Percentiles rank a stretch among this genome's conserved stretches.
phyloP scores from a whole-genome alignment of 2,797 vertebrate species.

The Simalia tracyae region DNA sequence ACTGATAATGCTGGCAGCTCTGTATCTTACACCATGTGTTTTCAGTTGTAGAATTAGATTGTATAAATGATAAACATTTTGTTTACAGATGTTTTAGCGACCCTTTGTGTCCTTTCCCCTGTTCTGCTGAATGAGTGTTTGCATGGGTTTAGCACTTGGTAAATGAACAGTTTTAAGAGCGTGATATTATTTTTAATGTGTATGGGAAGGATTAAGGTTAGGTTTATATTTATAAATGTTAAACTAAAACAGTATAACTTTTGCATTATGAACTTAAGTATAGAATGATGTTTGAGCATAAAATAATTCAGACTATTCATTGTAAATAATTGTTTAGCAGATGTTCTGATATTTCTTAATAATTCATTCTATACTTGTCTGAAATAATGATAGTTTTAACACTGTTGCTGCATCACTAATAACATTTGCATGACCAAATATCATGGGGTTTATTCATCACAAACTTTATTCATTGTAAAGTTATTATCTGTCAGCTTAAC shows the following conservation, averaged over 20 bases:
- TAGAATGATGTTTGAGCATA: background rate
- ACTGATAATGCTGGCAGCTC: background rate
- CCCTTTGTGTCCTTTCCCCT: background rate
- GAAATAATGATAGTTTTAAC: background rate
- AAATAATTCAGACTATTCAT: background rate
- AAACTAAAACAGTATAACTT: background rate
- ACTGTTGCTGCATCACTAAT: background rate
- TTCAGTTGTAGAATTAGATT: background rate
- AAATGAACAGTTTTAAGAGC: background rate
- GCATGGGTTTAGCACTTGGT: background rate
- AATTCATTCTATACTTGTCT: background rate
- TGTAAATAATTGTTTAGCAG: accelerated
- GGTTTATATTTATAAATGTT: background rate
- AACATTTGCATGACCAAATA: background rate
- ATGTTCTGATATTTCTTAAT: background rate
- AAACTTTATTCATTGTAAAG: background rate
- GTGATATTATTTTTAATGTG: background rate
- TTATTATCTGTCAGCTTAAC: background rate
- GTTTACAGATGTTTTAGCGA: background rate
- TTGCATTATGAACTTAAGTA: conserved; percentile 11
- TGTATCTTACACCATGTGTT: background rate
- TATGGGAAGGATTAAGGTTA: background rate
- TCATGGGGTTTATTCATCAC: background rate
- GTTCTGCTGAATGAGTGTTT: background rate
- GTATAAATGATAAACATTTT: background rate